These are phyloP conservation scores for Myanophis thanlyinensis DNA, from an alignment of 2,113 vertebrate genomes.

Conservation along the genomic window DNA sequence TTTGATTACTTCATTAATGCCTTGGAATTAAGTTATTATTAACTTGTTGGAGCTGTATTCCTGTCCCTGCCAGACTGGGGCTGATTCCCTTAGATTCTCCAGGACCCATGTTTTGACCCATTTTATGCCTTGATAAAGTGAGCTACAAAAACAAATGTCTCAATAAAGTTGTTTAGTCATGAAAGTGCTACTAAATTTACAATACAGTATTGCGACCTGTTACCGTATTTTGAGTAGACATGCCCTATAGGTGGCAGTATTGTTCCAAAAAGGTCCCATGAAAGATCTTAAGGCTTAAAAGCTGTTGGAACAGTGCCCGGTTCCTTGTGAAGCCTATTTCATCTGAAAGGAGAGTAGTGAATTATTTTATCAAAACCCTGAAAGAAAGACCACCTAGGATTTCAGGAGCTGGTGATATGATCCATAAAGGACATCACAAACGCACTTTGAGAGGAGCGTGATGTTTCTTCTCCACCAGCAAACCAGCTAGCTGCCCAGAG, in stretches of 20 bases:
- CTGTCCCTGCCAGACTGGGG: not conserved
- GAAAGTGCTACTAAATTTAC: not conserved
- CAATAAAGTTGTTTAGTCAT: not conserved
- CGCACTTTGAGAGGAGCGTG: not conserved
- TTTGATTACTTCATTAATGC: not conserved
- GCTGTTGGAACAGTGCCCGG: too few relatives aligned
- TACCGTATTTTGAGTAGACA: not conserved
- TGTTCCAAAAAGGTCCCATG: not conserved
- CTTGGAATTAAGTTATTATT: not conserved
- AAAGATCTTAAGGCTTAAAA: not conserved
- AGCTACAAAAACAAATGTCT: not conserved
- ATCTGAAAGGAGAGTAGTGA: not conserved
- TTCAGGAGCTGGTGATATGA: not conserved
- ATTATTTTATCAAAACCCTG: not conserved
- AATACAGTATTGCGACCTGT: not conserved
- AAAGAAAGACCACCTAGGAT: not conserved
- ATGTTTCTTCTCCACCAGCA: not conserved
- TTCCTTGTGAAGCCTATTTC: not conserved
- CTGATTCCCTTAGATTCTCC: not conserved
- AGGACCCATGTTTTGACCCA: not conserved
- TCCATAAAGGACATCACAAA: not conserved
- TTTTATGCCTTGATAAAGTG: not conserved
- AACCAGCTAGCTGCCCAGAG: not conserved
- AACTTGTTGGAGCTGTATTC: not conserved
- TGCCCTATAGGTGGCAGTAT: constrained; percentile 48